A percentile compares a stretch with the other conserved stretches of the same genome.
These are phyloP conservation scores for Mantis religiosa DNA, from an alignment of 2,888 invertebrate species.

Conservation along the genomic window DNA sequence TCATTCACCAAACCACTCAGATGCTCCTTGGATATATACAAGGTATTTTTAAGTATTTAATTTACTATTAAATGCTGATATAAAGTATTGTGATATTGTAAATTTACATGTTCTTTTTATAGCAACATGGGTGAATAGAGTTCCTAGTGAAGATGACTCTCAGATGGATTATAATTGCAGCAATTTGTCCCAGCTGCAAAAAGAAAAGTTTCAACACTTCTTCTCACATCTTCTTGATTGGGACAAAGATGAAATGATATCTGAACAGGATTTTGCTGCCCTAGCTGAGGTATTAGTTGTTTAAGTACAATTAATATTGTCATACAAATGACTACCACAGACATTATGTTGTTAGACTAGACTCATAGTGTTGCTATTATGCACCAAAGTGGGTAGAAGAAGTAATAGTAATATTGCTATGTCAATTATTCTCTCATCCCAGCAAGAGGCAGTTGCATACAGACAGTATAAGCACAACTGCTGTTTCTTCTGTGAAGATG, in stretches of 20 bases:
- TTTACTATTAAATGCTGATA: not conserved
- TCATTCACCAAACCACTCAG: no score
- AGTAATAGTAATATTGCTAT: no score
- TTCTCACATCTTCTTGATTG: slow-evolving; percentile 67
- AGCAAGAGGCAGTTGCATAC: no score
- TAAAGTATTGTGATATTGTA: not conserved
- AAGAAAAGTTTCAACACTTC: slow-evolving; percentile 66
- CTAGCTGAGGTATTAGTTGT: slow-evolving; percentile 55
- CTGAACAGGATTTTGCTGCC: slow-evolving; percentile 65
- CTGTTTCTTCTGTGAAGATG: no score
- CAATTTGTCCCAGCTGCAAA: slow-evolving; percentile 57
- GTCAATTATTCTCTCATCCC: no score
- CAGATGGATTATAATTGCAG: not conserved
- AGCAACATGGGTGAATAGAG: slow-evolving; percentile 74
- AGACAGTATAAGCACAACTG: no score
- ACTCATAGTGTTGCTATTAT: no score
- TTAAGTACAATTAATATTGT: no score
- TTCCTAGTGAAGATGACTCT: slow-evolving; percentile 56
- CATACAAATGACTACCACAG: no score
- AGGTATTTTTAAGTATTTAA: not conserved
- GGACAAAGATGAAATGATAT: slow-evolving; percentile 67
- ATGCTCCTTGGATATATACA: no score
- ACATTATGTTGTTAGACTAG: no score
- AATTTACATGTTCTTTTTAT: slow-evolving; percentile 29
- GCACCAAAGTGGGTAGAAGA: no score